Evolutionary conservation across 2,888 invertebrate genomes (phyloP).

Genomic region (Eristalis tenax): DNA sequence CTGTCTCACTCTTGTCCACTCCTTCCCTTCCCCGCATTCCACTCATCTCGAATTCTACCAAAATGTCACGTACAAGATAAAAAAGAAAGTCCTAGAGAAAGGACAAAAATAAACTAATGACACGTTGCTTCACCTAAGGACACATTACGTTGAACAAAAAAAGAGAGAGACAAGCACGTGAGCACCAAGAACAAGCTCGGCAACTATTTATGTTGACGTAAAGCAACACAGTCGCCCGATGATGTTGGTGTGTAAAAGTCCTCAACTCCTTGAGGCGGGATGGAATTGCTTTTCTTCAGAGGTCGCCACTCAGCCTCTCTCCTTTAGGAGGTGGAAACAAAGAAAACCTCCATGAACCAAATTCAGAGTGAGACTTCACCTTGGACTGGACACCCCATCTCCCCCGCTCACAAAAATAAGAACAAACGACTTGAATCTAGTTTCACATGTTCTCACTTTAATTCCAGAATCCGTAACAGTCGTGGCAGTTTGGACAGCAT

Average conservation of each 20-base stretch:
- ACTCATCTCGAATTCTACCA: conserved; percentile 50
- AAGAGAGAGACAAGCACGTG: background rate
- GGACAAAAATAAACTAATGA: conserved; percentile 28
- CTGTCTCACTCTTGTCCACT: background rate
- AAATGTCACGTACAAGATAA: conserved; percentile 60
- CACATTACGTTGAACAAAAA: background rate
- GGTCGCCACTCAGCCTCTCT: conserved; percentile 69
- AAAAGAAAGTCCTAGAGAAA: conserved; percentile 28
- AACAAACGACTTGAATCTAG: background rate
- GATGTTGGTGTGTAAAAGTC: conserved; percentile 21
- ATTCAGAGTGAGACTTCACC: background rate
- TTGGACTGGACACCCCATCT: background rate
- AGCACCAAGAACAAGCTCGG: conserved; percentile 32
- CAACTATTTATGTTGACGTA: conserved; percentile 58
- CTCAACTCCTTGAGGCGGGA: conserved; percentile 43
- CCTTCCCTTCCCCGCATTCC: conserved; percentile 14
- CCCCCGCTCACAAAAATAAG: background rate
- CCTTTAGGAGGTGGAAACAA: background rate
- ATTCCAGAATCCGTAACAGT: conserved; percentile 80
- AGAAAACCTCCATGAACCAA: too few relatives aligned
- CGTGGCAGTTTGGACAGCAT: conserved; percentile 81
- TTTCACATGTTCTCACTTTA: conserved; percentile 17
- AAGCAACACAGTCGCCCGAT: background rate
- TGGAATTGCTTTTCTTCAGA: conserved; percentile 38
- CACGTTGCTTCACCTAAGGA: conserved; percentile 32